Conservation (phyloP, 2,888 invertebrate genomes). For the Harpalus rubripes region DNA sequence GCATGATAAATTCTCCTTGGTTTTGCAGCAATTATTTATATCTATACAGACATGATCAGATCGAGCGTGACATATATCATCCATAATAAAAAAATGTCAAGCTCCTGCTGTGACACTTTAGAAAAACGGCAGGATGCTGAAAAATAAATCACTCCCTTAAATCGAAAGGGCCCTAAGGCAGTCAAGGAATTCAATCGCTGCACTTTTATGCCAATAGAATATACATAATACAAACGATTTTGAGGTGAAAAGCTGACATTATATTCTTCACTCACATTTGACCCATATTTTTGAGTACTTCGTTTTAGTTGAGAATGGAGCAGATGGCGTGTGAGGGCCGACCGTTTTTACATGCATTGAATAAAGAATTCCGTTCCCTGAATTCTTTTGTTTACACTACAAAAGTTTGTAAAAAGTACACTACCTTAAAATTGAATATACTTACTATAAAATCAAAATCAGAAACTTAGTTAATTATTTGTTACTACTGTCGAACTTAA, state of each 20-base stretch:
- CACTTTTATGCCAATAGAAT: not conserved
- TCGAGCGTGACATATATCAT: slow-evolving; percentile 42
- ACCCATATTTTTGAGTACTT: not conserved
- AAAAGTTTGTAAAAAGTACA: no score
- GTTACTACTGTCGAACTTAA: no score
- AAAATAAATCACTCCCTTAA: slow-evolving; percentile 39
- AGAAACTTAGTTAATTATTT: no score
- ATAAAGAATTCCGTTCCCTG: no score
- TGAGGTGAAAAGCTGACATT: not conserved
- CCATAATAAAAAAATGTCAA: slow-evolving; percentile 44
- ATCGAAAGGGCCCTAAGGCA: slow-evolving; percentile 7
- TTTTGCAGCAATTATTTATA: slow-evolving; percentile 47
- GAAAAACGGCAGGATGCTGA: slow-evolving; percentile 34
- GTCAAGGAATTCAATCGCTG: slow-evolving; percentile 28
- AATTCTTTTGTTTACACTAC: no score
- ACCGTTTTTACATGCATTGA: no score
- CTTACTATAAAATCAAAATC: no score
- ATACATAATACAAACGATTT: not conserved
- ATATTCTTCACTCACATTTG: not conserved
- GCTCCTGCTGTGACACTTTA: slow-evolving; percentile 37
- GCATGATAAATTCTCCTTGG: slow-evolving; percentile 22
- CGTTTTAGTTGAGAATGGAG: no score
- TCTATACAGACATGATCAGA: slow-evolving; percentile 39
- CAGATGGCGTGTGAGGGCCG: no score
- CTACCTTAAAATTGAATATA: no score